Conservation (phyloP, 2,888 invertebrate genomes). For the Teleiodes luculella region DNA sequence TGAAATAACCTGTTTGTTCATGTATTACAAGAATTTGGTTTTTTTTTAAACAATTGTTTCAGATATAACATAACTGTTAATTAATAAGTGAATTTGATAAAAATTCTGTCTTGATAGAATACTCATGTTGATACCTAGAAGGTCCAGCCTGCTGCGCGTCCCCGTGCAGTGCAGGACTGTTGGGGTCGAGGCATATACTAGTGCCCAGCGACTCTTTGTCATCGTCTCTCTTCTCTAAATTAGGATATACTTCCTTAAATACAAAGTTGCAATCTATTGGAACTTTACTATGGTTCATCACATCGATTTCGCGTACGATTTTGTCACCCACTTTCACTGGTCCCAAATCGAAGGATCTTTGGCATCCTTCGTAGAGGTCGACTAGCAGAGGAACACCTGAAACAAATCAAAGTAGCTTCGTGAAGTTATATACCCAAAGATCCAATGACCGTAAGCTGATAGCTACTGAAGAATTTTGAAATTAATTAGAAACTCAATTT, state of each 20-base stretch:
- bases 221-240: constrained; percentile 32
- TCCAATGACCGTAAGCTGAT: too few relatives aligned
- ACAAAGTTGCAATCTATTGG: constrained; percentile 74
- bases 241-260: constrained; percentile 69
- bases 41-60: too few relatives aligned
- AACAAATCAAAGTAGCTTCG: constrained; percentile 25
- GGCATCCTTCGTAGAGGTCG: constrained; percentile 70
- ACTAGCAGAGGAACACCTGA: constrained; percentile 63
- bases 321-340: constrained; percentile 72
- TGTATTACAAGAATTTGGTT: too few relatives aligned
- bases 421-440: too few relatives aligned
- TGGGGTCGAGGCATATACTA: constrained; percentile 57
- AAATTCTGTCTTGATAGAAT: too few relatives aligned
- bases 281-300: constrained; percentile 79
- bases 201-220: constrained; percentile 53
- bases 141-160: constrained; percentile 31
- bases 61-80: too few relatives aligned
- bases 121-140: constrained; percentile 43
- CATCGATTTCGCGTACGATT: constrained; percentile 70
- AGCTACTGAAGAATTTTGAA: too few relatives aligned
- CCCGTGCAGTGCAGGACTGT: constrained; percentile 22
- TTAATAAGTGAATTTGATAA: too few relatives aligned
- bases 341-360: constrained; percentile 66
- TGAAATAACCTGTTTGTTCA: too few relatives aligned
- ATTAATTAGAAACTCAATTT: too few relatives aligned